Evolutionary conservation across 2,797 vertebrate species (phyloP), one percentile per base, ranked within the genome.

Genomic region (Pipistrellus nathusii): DNA sequence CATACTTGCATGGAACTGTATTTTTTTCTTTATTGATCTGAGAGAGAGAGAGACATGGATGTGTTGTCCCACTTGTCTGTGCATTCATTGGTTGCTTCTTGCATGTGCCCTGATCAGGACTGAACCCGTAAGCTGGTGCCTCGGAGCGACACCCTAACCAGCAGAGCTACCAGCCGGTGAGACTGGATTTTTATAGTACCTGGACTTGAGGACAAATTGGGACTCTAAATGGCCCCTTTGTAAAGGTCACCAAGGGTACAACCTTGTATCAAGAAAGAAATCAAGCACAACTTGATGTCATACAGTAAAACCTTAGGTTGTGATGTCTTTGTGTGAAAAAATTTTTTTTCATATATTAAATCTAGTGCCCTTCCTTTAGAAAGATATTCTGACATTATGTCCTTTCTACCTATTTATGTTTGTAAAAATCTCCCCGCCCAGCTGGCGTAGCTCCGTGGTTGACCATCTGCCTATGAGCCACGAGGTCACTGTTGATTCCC

Each of bases 251-350:
- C 69, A 35, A 48, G 30, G 3, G 0, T n/a, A 48, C 32, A 64
- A 1, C 53, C 53, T 32, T 76, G 25, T 51, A 64, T 93, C 69
- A 85, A 75, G 78, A 69, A 72, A 89, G 86, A 41, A 64, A 15
- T 80, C 72, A 62, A 32, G 77, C 38, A 71, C 51, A 86, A 62
- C 38, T 91, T 80, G 68, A 53, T 57, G 23, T 57, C 51, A 30
- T 80, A 69, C 83, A 84, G 73, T 53, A 88, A 73, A 41, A 87
- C 44, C 87, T 68, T 87, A 77, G 75, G 23, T 64, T 80, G 48
- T 81, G 17, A 38, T 46, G 21, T 38, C 90, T 93, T 90, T 77
- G 68, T 23, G 59, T 78, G 72, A 27, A 53, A 18, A 48, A n/a
- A 5, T 35, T 81, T 90, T 68, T 66, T 88, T 62, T 25, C 5